phyloP scores from a whole-genome alignment of 2,113 vertebrate species.

The Onychostruthus taczanowskii region DNA sequence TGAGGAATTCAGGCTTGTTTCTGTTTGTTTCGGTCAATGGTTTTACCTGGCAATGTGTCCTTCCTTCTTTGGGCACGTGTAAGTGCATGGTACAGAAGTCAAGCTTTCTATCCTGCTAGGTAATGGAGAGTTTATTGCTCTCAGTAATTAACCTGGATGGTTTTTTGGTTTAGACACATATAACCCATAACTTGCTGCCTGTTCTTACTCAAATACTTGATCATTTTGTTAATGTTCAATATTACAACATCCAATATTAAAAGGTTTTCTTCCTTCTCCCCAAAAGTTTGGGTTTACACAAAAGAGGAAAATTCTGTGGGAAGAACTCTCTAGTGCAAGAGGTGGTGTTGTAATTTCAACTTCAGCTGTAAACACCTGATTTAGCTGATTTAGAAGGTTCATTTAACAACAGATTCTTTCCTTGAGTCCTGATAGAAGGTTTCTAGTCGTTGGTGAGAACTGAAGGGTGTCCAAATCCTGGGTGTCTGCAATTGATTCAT shows the following conservation, averaged over 20 bases:
- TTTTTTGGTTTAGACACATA: background rate
- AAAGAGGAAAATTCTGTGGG: no score
- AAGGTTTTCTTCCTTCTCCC: no score
- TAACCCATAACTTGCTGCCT: background rate
- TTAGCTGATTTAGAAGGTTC: background rate
- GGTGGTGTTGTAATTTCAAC: background rate
- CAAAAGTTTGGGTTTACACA: no score
- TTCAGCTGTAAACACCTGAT: background rate
- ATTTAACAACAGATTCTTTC: background rate
- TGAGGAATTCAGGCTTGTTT: conserved; percentile 12
- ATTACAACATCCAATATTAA: no score
- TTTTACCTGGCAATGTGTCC: background rate
- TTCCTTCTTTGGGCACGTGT: background rate
- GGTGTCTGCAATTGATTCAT: background rate
- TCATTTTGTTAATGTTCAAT: background rate
- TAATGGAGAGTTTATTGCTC: background rate
- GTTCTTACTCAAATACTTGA: background rate
- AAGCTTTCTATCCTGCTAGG: background rate
- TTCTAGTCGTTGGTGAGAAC: background rate
- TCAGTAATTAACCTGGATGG: background rate
- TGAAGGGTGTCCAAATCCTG: background rate
- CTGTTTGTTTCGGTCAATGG: background rate
- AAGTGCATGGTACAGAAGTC: background rate
- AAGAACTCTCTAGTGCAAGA: no score
- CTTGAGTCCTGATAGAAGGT: background rate